Percentiles rank a stretch among this genome's conserved stretches.
These are phyloP conservation scores for Drosophila trapezifrons DNA, from an alignment of 1,140 invertebrate species.

Conservation along the genomic window DNA sequence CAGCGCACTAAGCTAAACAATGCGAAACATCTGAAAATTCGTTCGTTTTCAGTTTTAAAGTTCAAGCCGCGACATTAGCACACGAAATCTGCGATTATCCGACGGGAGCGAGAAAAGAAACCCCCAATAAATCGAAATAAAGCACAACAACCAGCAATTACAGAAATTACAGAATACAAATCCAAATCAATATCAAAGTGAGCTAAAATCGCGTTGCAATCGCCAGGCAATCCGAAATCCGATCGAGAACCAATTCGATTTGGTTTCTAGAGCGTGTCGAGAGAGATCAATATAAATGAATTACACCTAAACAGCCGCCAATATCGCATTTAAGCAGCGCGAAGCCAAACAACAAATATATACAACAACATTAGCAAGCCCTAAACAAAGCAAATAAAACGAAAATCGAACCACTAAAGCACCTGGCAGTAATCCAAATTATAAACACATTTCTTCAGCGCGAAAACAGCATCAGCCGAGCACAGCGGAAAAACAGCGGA, in stretches of 20 bases:
- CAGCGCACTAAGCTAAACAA: slow-evolving; percentile 77
- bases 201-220: neutral
- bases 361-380: slow-evolving; percentile 13
- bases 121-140: slow-evolving; percentile 3
- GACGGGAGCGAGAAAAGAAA: slow-evolving; percentile 20
- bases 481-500: slow-evolving; percentile 18
- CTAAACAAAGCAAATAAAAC: slow-evolving; percentile 20
- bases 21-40: slow-evolving; percentile 71
- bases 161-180: slow-evolving; percentile 4
- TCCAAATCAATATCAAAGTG: slow-evolving; percentile 6
- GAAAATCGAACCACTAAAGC: slow-evolving; percentile 29
- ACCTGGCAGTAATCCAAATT: slow-evolving; percentile 37
- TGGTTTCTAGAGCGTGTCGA: slow-evolving; percentile 52
- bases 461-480: slow-evolving; percentile 19
- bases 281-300: slow-evolving; percentile 41
- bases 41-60: slow-evolving; percentile 81
- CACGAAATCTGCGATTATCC: slow-evolving; percentile 77
- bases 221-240: slow-evolving; percentile 9
- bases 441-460: slow-evolving; percentile 25
- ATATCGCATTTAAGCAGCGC: slow-evolving; percentile 14
- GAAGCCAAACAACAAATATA: slow-evolving; percentile 17
- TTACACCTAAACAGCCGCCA: slow-evolving; percentile 17
- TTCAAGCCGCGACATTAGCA: slow-evolving; percentile 82
- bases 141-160: slow-evolving; percentile 3
- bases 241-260: slow-evolving; percentile 24